A percentile compares a stretch with the other conserved stretches of the same genome.
Conservation (phyloP, 2,113 vertebrate genomes). For the Galemys pyrenaicus region DNA sequence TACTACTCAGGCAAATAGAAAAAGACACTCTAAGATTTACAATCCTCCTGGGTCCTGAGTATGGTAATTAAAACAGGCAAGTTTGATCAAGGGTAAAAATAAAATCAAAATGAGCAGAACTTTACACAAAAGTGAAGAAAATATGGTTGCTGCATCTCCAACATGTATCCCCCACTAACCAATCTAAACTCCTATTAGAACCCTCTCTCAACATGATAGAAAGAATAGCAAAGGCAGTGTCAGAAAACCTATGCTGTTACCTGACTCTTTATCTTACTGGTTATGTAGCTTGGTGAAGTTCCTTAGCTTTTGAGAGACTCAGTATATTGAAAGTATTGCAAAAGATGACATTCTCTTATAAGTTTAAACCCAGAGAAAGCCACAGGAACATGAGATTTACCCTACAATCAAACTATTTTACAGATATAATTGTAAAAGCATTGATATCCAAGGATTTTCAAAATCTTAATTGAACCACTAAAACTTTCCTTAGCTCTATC, state of each 20-base stretch:
- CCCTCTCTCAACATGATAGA: too few species aligned
- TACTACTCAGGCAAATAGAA: background rate
- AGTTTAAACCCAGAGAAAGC: background rate
- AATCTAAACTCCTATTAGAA: background rate
- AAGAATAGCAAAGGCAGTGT: background rate
- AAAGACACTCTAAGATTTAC: background rate
- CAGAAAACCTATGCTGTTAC: background rate
- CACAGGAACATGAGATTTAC: background rate
- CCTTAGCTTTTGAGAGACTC: background rate
- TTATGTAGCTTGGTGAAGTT: background rate
- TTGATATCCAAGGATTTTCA: background rate
- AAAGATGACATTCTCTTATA: background rate
- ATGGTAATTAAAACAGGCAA: background rate
- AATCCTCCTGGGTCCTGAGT: background rate
- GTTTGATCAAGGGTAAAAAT: background rate
- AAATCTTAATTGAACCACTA: background rate
- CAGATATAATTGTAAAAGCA: background rate
- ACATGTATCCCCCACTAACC: background rate
- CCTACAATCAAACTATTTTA: background rate
- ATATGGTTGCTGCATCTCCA: background rate
- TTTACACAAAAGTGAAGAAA: background rate
- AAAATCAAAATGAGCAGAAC: constrained; percentile 11
- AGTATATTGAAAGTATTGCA: background rate
- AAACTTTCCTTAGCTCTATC: background rate
- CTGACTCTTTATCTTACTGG: background rate